Percentiles rank a stretch among this genome's conserved stretches.
Conservation (phyloP, 2,113 vertebrate species). For the Glareola pratincola region DNA sequence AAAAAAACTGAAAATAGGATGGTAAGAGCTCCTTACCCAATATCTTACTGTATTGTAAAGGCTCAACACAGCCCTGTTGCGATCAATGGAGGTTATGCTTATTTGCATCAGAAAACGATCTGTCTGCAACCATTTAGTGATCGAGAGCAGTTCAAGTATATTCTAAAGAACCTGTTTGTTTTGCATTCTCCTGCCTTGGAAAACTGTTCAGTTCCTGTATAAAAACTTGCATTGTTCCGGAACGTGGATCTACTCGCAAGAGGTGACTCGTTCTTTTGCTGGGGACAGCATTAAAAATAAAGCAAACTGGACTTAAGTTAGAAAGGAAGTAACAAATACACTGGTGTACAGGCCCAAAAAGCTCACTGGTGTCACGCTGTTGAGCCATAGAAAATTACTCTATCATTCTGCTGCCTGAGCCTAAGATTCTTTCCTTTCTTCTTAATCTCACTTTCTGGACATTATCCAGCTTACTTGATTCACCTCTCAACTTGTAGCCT, state of each 20-base stretch:
- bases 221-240: conserved; percentile 15
- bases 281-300: conserved; percentile 10
- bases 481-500: conserved; percentile 39
- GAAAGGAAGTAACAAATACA: conserved; percentile 26
- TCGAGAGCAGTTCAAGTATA: background rate
- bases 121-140: background rate
- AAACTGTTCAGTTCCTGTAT: background rate
- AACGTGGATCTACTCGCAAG: conserved; percentile 1
- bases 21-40: background rate
- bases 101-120: conserved; percentile 3
- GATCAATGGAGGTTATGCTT: background rate
- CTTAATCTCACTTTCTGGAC: conserved; percentile 59
- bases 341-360: background rate
- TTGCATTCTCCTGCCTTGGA: background rate
- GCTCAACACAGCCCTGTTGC: background rate
- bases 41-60: background rate
- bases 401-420: background rate
- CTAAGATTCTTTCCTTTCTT: conserved; percentile 30
- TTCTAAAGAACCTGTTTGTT: conserved; percentile 29
- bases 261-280: conserved; percentile 23
- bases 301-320: conserved; percentile 30
- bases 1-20: background rate
- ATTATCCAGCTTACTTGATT: conserved; percentile 32
- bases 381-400: conserved; percentile 7
- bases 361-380: conserved; percentile 9